Evolutionary conservation across 92 coral and sea anemone species (phyloP), one percentile per base, ranked within the genome.

Genomic region (Isaurus tuberculatus): DNA sequence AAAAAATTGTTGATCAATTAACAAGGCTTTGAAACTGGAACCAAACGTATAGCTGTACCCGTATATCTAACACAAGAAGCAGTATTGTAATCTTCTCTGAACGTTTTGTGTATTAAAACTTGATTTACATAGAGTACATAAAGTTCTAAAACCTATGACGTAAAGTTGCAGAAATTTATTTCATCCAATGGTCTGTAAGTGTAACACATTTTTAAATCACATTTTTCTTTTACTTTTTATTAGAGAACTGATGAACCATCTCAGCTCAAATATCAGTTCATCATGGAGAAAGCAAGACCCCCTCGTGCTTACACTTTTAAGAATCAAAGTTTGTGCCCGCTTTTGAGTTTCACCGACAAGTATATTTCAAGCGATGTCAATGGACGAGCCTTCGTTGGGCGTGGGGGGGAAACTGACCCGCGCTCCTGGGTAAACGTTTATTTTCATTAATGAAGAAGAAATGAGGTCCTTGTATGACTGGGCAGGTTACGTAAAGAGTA

Each of bases 381-480:
- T 37, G 81, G 81, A 33, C 51, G 46, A 19, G 81, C 27, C 51
- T 75, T 55, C 67, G 27, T 75, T 49, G 81, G 81, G 81, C 68
- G 32, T 75, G 70, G 81, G 33, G 23, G 68, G 31, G 33, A 26
- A 11, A 30, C 55, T 34, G 0, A 36, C 8, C 69, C 81, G 7
- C 27, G n/a, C 2, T 27, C 81, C 7, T 75, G 67, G 81, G 69
- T 75, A 26, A 23, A 29, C 11, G 10, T 57, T n/a, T 26, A 5
- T 57, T 55, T 58, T 11, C 31, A 7, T n/a, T n/a, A 34, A 4
- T 31, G 67, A 20, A 1, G 68, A 30, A 19, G 3, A 20, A 33
- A 20, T 5, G 40, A 22, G 7, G 16, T 15, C 37, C 2, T 55
- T 1, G n/a, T 64, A 22, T 15, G 81, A 28, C 25, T 29, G 15